These are phyloP conservation scores for Rhynchophorus ferrugineus DNA, from an alignment of 1,140 invertebrate genomes.

Conservation along the genomic window DNA sequence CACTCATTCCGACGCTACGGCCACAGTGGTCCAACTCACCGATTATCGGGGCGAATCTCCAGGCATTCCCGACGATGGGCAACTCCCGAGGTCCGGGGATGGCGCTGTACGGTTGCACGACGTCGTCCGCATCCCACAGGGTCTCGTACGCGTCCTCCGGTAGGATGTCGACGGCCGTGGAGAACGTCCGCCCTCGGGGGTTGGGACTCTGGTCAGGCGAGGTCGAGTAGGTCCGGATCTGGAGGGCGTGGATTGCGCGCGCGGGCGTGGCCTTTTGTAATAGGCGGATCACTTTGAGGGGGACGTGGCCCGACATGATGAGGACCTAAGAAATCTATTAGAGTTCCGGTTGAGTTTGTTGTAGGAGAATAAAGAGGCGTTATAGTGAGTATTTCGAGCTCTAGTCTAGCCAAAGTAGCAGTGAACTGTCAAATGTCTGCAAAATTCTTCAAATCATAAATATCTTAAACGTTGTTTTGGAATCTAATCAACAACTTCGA, in stretches of 20 bases:
- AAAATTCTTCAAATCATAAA: too few relatives aligned
- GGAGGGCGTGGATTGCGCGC: neutral
- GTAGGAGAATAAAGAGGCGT: too few relatives aligned
- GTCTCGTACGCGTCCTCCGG: constrained; percentile 26
- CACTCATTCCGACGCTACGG: neutral
- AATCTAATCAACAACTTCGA: too few relatives aligned
- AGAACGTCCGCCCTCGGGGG: constrained; percentile 20
- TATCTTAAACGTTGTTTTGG: too few relatives aligned
- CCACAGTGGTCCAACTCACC: constrained; percentile 51
- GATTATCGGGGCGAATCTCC: constrained; percentile 64
- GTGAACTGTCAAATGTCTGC: too few relatives aligned
- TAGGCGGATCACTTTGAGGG: neutral
- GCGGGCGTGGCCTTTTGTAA: neutral
- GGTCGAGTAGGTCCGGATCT: neutral
- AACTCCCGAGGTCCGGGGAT: constrained; percentile 70
- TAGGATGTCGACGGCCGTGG: constrained; percentile 27
- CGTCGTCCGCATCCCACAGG: constrained; percentile 30
- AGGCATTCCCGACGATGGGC: constrained; percentile 71
- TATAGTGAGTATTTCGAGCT: too few relatives aligned
- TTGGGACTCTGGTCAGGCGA: neutral
- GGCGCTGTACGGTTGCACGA: constrained; percentile 49
- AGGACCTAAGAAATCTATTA: too few relatives aligned
- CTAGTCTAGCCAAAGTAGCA: too few relatives aligned
- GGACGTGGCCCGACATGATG: too few relatives aligned
- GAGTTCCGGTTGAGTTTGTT: too few relatives aligned